A percentile compares a stretch with the other conserved stretches of the same genome.
Evolutionary conservation across 2,113 vertebrate genomes (phyloP).

Genomic region (Silurus asotus): DNA sequence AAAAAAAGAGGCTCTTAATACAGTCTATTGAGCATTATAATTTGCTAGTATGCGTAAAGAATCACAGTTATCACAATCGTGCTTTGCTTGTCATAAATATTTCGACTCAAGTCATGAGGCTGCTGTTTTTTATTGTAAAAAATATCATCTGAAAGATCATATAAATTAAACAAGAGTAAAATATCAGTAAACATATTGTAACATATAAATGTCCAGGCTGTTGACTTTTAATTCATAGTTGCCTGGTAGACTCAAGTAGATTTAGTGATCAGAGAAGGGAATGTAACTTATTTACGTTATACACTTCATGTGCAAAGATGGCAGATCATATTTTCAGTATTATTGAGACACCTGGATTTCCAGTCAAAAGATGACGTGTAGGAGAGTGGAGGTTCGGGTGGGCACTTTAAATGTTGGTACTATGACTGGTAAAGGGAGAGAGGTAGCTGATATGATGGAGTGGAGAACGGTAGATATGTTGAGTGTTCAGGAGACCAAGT

Average conservation of each 20-base stretch:
- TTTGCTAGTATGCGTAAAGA: neutral
- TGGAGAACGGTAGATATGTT: no score
- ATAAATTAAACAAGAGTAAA: neutral
- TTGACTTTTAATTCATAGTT: neutral
- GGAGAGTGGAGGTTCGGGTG: no score
- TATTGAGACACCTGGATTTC: no score
- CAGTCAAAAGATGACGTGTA: no score
- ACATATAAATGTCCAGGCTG: neutral
- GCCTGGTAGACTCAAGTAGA: neutral
- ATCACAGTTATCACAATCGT: conserved; percentile 6
- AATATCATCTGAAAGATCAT: neutral
- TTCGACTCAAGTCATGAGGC: neutral
- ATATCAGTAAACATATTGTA: neutral
- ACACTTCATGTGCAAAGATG: neutral
- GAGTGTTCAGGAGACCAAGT: no score
- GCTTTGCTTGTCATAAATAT: conserved; percentile 2
- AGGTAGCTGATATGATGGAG: no score
- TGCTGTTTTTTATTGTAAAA: neutral
- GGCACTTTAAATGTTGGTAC: no score
- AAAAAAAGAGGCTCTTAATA: conserved; percentile 19
- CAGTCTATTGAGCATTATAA: neutral
- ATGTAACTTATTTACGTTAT: neutral
- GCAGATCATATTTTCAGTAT: neutral
- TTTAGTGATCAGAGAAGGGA: neutral
- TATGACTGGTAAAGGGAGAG: no score